Evolutionary conservation across 2,888 invertebrate genomes (phyloP).

Genomic region (Ptilodon capucinus): DNA sequence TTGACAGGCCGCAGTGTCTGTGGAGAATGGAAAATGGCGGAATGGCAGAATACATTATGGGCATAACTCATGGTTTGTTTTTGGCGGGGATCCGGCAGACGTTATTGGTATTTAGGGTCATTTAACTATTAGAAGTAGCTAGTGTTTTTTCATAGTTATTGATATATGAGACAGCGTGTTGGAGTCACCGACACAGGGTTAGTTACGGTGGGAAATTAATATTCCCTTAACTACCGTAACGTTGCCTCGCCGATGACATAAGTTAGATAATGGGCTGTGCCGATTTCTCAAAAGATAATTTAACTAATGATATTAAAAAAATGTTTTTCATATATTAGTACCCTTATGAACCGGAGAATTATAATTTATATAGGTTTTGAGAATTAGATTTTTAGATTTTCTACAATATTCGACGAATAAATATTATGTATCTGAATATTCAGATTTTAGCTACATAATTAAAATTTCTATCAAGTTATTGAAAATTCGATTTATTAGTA

Average conservation of each 20-base stretch:
- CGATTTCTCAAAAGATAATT: not conserved
- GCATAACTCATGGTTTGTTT: constrained; percentile 82
- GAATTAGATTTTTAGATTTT: too few relatives aligned
- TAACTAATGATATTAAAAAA: too few relatives aligned
- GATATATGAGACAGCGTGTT: constrained; percentile 65
- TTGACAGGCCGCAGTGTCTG: constrained; percentile 80
- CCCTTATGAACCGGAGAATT: too few relatives aligned
- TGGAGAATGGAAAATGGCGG: constrained; percentile 82
- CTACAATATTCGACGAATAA: too few relatives aligned
- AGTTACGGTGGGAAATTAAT: constrained; percentile 71
- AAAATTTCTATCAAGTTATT: too few relatives aligned
- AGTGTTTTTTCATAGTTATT: constrained; percentile 60
- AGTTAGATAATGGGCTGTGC: constrained; percentile 6
- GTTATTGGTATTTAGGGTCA: constrained; percentile 80
- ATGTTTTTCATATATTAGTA: too few relatives aligned
- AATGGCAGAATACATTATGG: constrained; percentile 77
- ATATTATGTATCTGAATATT: too few relatives aligned
- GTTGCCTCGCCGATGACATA: constrained; percentile 20
- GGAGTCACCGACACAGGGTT: constrained; percentile 63
- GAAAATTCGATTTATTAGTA: too few relatives aligned
- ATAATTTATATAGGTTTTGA: too few relatives aligned
- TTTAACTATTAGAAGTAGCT: constrained; percentile 71
- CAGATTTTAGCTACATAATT: too few relatives aligned
- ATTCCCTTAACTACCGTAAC: constrained; percentile 54
- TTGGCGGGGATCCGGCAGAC: constrained; percentile 80